Percentiles rank a stretch among this genome's conserved stretches.
Evolutionary conservation across 2,113 vertebrate genomes (phyloP).

Genomic region (Micronycteris hirsuta): DNA sequence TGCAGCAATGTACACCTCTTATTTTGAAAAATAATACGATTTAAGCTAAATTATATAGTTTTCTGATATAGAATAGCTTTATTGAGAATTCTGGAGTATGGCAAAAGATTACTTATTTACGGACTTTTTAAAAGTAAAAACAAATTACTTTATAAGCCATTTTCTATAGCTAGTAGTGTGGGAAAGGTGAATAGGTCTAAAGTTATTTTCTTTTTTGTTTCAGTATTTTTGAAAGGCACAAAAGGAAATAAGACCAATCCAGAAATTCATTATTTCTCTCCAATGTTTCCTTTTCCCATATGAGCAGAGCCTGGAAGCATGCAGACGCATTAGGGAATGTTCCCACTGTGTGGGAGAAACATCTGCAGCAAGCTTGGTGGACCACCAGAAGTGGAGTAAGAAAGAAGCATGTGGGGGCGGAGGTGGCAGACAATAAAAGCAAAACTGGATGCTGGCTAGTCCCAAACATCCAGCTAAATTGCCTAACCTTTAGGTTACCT

Average conservation of each 20-base stretch:
- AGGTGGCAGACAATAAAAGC: conserved; percentile 12
- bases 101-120: not conserved
- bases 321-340: conserved; percentile 54
- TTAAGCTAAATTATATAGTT: not conserved
- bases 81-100: not conserved
- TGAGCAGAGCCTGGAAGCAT: conserved; percentile 14
- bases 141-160: not conserved
- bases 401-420: not conserved
- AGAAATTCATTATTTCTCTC: conserved; percentile 37
- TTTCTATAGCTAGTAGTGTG: conserved; percentile 26
- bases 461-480: not conserved
- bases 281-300: conserved; percentile 61
- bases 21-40: not conserved
- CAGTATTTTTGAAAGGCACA: not conserved
- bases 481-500: conserved; percentile 47
- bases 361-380: conserved; percentile 58
- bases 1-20: not conserved
- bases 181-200: conserved; percentile 61
- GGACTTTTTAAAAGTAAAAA: not conserved
- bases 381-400: conserved; percentile 28
- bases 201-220: conserved; percentile 7
- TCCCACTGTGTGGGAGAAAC: conserved; percentile 70
- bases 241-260: conserved; percentile 36
- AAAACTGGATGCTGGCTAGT: not conserved
- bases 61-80: not conserved